Evolutionary conservation across 2,797 vertebrate species (phyloP).

Genomic region (Cyprinodon diabolis): DNA sequence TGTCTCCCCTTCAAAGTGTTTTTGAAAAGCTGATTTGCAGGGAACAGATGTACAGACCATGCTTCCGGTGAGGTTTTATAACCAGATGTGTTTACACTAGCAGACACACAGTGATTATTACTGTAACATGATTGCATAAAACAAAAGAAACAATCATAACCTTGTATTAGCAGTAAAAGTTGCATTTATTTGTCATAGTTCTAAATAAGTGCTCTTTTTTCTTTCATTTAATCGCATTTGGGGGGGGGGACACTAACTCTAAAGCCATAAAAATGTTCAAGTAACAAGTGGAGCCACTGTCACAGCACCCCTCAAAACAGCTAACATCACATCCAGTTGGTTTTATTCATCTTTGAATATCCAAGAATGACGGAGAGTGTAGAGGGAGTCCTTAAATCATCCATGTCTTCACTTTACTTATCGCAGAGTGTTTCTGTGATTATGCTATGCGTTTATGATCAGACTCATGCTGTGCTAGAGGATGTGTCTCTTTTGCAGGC

Average conservation of each 20-base stretch:
- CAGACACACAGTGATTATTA: slow-evolving; percentile 33
- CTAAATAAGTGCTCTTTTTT: neutral
- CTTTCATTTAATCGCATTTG: neutral
- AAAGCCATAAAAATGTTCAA: slow-evolving; percentile 6
- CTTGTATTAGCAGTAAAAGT: neutral
- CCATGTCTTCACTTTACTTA: slow-evolving; percentile 43
- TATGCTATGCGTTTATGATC: slow-evolving; percentile 42
- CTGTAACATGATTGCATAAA: slow-evolving; percentile 18
- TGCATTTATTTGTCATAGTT: neutral
- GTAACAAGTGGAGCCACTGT: slow-evolving; percentile 38
- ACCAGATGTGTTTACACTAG: slow-evolving; percentile 61
- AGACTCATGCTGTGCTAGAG: slow-evolving; percentile 24
- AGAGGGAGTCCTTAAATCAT: slow-evolving; percentile 50
- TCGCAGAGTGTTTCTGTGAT: slow-evolving; percentile 41
- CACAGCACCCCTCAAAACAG: slow-evolving; percentile 58
- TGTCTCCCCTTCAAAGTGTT: slow-evolving; percentile 42
- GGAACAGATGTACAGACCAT: slow-evolving; percentile 45
- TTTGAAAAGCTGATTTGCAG: slow-evolving; percentile 55
- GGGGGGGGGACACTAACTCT: slow-evolving; percentile 18
- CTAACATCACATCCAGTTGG: slow-evolving; percentile 70
- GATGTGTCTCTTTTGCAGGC: slow-evolving; percentile 23
- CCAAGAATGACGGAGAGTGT: slow-evolving; percentile 28
- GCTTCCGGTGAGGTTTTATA: slow-evolving; percentile 40
- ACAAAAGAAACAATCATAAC: slow-evolving; percentile 9
- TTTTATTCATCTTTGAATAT: slow-evolving; percentile 36